Percentiles rank a stretch among this genome's conserved stretches.
Evolutionary conservation across 2,113 vertebrate genomes (phyloP).

Genomic region (Trogon melanurus): DNA sequence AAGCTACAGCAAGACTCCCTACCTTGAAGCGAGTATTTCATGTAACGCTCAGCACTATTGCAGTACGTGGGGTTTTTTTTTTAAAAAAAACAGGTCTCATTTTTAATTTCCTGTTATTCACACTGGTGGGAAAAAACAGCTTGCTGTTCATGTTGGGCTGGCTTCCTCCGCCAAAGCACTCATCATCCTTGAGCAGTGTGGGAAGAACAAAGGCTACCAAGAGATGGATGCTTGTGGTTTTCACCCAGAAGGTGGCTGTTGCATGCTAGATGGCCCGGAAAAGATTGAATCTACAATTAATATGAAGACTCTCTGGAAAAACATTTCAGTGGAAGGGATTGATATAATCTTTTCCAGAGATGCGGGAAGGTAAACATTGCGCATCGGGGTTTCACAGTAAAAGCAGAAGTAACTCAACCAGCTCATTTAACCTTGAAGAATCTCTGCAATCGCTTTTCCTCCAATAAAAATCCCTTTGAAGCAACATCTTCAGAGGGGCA

Average conservation of each 20-base stretch:
- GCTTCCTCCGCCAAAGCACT: slow-evolving; percentile 72
- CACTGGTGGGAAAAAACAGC: slow-evolving; percentile 60
- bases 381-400: background rate
- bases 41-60: background rate
- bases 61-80: background rate
- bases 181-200: slow-evolving; percentile 83
- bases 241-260: slow-evolving; percentile 74
- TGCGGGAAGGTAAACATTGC: slow-evolving; percentile 79
- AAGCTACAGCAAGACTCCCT: background rate
- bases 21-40: background rate
- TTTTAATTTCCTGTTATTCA: slow-evolving; percentile 42
- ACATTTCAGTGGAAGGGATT: slow-evolving; percentile 55
- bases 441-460: background rate
- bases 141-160: slow-evolving; percentile 81
- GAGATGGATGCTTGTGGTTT: slow-evolving; percentile 79
- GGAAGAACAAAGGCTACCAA: slow-evolving; percentile 82
- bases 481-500: background rate
- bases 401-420: background rate
- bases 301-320: slow-evolving; percentile 78
- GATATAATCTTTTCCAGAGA: slow-evolving; percentile 82
- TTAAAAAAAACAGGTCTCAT: background rate
- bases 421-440: background rate
- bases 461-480: background rate
- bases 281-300: slow-evolving; percentile 79
- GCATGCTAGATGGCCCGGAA: slow-evolving; percentile 80